A percentile compares a stretch with the other conserved stretches of the same genome.
Conservation (phyloP, 2,888 invertebrate genomes). For the Drosophila histrio region DNA sequence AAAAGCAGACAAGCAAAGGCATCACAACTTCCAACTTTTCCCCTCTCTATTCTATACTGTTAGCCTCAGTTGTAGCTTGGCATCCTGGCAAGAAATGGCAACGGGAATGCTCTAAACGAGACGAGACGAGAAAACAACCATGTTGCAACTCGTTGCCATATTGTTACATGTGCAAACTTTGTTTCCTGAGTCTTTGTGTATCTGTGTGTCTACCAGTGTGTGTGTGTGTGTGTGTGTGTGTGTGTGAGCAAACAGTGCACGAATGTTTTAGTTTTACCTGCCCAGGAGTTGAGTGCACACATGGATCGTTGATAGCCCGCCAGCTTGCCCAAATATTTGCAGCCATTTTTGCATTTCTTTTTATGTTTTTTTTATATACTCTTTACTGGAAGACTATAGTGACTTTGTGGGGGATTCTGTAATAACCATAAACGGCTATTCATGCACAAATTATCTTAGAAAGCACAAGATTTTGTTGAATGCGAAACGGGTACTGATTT, state of each 20-base stretch:
- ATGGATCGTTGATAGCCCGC: slow-evolving; percentile 38
- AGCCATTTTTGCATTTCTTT: slow-evolving; percentile 30
- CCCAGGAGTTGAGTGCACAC: slow-evolving; percentile 39
- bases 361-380: background rate
- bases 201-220: slow-evolving; percentile 4
- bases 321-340: slow-evolving; percentile 61
- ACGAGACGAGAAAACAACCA: slow-evolving; percentile 30
- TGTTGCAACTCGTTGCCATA: slow-evolving; percentile 41
- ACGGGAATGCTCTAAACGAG: slow-evolving; percentile 13
- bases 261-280: slow-evolving; percentile 37
- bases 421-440: background rate
- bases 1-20: slow-evolving; percentile 45
- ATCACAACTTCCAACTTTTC: background rate
- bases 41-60: background rate
- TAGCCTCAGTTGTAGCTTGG: background rate
- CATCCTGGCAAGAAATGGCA: slow-evolving; percentile 12
- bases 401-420: too few relatives aligned
- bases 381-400: background rate
- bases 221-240: background rate
- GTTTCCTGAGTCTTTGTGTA: background rate
- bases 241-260: slow-evolving; percentile 32
- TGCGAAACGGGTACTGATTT: too few relatives aligned
- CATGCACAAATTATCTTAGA: background rate
- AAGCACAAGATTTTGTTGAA: too few relatives aligned
- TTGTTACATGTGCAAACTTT: slow-evolving; percentile 36